phyloP scores from a whole-genome alignment of 2,113 vertebrate genomes.

The Tinamus guttatus region DNA sequence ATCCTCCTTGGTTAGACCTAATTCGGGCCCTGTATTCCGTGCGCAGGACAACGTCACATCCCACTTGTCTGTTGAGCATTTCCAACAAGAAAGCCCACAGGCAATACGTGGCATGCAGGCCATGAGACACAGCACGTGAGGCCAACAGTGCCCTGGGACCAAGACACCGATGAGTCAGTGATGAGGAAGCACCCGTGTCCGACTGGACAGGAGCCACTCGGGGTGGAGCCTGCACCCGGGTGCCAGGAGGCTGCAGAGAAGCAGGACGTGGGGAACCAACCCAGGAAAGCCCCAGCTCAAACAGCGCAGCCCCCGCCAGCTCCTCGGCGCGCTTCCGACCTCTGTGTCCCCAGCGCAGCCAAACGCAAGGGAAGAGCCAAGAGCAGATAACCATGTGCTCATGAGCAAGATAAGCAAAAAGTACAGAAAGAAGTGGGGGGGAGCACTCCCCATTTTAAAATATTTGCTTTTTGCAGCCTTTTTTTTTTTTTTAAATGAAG shows the following conservation, averaged over 20 bases:
- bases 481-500: not conserved
- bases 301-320: not conserved
- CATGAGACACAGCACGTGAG: rapidly evolving
- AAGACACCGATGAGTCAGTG: not conserved
- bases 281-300: not conserved
- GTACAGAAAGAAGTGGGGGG: not conserved
- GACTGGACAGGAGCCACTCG: not conserved
- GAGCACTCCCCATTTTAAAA: not conserved
- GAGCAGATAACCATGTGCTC: not conserved
- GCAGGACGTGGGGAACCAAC: not conserved
- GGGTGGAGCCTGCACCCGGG: not conserved
- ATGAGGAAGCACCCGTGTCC: not conserved
- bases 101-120: not conserved
- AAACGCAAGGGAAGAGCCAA: not conserved
- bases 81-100: not conserved
- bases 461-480: not conserved
- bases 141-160: not conserved
- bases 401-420: not conserved
- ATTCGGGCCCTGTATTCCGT: not conserved
- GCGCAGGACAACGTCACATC: rapidly evolving
- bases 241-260: not conserved
- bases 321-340: not conserved
- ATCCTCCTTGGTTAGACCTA: not conserved
- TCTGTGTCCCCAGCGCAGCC: not conserved
- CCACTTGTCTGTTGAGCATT: not conserved